phyloP scores from a whole-genome alignment of 1,140 invertebrate genomes.

The Sycobia sp. region DNA sequence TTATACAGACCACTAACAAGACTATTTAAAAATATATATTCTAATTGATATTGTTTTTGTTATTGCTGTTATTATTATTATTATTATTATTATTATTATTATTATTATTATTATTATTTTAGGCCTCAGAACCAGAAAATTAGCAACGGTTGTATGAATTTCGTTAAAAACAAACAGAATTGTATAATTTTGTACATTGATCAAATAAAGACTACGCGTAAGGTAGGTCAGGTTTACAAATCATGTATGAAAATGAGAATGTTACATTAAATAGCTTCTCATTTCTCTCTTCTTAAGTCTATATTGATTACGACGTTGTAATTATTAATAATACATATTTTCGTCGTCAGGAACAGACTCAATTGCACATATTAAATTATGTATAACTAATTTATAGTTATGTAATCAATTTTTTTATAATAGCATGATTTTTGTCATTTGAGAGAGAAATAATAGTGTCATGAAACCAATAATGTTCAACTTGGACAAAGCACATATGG shows the following conservation, averaged over 20 bases:
- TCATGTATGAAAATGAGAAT: constrained; percentile 21
- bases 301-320: constrained; percentile 23
- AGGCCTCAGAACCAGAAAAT: constrained; percentile 58
- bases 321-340: constrained; percentile 27
- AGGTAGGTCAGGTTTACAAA: constrained; percentile 28
- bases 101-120: constrained; percentile 44
- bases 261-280: constrained; percentile 7
- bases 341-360: constrained; percentile 5
- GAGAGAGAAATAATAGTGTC: constrained; percentile 11
- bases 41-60: too few relatives aligned
- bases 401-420: constrained; percentile 20
- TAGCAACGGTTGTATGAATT: too few relatives aligned
- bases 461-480: constrained; percentile 23
- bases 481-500: constrained; percentile 14
- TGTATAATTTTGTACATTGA: constrained; percentile 36
- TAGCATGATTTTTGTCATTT: constrained; percentile 15
- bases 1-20: too few relatives aligned
- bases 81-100: too few relatives aligned
- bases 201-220: constrained; percentile 12
- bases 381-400: constrained; percentile 19
- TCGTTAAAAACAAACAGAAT: constrained; percentile 20
- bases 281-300: constrained; percentile 15
- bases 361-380: constrained; percentile 22
- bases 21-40: too few relatives aligned
- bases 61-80: too few relatives aligned